phyloP scores from a whole-genome alignment of 92 coral and sea anemone genomes.

The Phenganax subtilis region DNA sequence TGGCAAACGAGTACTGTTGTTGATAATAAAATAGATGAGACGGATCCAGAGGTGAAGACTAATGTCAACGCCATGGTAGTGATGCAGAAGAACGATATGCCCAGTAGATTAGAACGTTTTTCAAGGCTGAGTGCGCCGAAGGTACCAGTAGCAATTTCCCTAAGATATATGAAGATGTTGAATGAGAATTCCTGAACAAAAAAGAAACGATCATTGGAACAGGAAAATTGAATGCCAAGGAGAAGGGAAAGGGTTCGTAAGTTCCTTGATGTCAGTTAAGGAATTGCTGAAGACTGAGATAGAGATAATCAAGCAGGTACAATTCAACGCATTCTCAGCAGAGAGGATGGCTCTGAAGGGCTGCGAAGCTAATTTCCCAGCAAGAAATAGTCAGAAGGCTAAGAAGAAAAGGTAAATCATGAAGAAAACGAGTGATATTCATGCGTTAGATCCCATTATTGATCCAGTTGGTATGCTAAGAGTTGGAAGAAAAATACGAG shows the following conservation, averaged over 20 bases:
- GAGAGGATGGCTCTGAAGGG: too few species aligned
- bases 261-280: not conserved
- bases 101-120: constrained; percentile 48
- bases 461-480: too few species aligned
- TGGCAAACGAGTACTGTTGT: constrained; percentile 48
- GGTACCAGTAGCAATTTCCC: constrained; percentile 45
- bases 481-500: too few species aligned
- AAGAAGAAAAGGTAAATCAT: constrained; percentile 46
- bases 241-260: not conserved
- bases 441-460: constrained; percentile 36
- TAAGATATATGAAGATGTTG: constrained; percentile 53
- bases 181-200: constrained; percentile 33
- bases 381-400: not conserved
- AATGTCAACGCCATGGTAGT: constrained; percentile 38
- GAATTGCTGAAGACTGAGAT: too few species aligned
- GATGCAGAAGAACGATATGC: constrained; percentile 43
- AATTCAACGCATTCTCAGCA: too few species aligned
- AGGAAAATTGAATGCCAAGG: not conserved
- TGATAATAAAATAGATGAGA: constrained; percentile 39
- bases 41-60: constrained; percentile 53
- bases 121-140: constrained; percentile 53
- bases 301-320: too few species aligned
- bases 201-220: not conserved
- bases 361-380: too few species aligned
- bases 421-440: constrained; percentile 47